Conservation (phyloP, 2,797 vertebrate genomes). For the Eupleurogrammus muticus region DNA sequence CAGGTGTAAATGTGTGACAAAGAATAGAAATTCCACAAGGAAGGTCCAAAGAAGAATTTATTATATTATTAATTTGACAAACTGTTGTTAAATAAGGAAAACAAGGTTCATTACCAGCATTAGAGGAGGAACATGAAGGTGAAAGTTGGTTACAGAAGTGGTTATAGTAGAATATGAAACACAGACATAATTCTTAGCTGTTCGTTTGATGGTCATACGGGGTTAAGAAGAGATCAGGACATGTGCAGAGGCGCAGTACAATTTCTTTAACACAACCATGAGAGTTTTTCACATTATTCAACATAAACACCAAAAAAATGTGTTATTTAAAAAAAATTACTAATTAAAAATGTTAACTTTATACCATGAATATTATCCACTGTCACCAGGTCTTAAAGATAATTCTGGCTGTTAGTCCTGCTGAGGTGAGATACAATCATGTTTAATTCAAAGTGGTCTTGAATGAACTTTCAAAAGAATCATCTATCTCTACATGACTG, state of each 20-base stretch:
- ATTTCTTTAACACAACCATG: conserved; percentile 14
- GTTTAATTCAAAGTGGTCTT: conserved; percentile 34
- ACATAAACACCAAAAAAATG: conserved; percentile 1
- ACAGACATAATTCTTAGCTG: conserved; percentile 16
- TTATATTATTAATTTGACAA: conserved; percentile 78
- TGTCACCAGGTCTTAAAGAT: conserved; percentile 4
- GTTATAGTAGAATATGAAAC: conserved; percentile 29
- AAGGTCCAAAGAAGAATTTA: conserved; percentile 68
- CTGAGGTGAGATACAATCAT: conserved; percentile 47
- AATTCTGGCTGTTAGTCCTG: not conserved
- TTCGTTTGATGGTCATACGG: conserved; percentile 21
- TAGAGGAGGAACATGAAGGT: conserved; percentile 51
- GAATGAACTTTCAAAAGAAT: not conserved
- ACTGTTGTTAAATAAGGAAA: conserved; percentile 82
- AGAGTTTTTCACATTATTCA: conserved; percentile 16
- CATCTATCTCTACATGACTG: not conserved
- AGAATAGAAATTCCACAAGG: conserved; percentile 41
- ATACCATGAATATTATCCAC: conserved; percentile 20
- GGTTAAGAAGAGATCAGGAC: conserved; percentile 24
- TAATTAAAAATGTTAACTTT: conserved; percentile 10
- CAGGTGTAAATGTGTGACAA: conserved; percentile 3
- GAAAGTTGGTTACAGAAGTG: conserved; percentile 52
- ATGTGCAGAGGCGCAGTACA: conserved; percentile 3
- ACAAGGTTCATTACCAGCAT: conserved; percentile 72
- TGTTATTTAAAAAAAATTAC: not conserved